A percentile compares a stretch with the other conserved stretches of the same genome.
Conservation (phyloP, 2,888 invertebrate genomes). For the Micoletzkya japonica region DNA sequence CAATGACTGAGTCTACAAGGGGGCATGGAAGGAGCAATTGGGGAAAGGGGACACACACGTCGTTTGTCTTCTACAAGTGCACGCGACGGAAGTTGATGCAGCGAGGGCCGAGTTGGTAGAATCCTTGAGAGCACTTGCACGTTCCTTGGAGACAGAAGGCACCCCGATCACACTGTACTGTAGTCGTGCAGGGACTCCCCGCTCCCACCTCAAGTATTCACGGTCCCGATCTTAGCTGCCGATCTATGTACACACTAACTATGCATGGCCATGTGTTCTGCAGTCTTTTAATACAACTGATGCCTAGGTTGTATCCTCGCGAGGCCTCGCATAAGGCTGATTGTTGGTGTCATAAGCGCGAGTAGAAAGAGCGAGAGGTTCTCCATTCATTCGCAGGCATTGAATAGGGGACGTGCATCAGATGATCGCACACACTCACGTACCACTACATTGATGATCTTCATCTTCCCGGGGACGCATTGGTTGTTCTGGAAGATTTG, state of each 20-base stretch:
- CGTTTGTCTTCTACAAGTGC: neutral
- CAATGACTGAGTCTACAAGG: neutral
- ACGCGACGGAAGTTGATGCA: slow-evolving; percentile 26
- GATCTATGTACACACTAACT: too few relatives aligned
- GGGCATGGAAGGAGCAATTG: neutral
- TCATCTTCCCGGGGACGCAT: slow-evolving; percentile 21
- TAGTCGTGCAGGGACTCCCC: slow-evolving; percentile 31
- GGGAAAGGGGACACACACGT: too few relatives aligned
- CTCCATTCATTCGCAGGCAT: too few relatives aligned
- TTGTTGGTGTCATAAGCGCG: too few relatives aligned
- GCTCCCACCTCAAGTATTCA: slow-evolving; percentile 38
- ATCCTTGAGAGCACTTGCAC: slow-evolving; percentile 35
- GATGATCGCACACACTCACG: neutral
- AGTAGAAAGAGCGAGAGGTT: too few relatives aligned
- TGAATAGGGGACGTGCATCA: too few relatives aligned
- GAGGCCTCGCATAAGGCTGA: too few relatives aligned
- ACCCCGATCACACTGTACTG: slow-evolving; percentile 33
- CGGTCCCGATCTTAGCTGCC: too few relatives aligned
- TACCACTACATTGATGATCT: slow-evolving; percentile 16
- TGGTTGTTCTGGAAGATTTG: slow-evolving; percentile 10
- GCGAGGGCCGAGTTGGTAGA: slow-evolving; percentile 33
- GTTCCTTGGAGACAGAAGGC: slow-evolving; percentile 33
- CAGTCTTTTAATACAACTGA: too few relatives aligned
- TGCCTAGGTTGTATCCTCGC: too few relatives aligned
- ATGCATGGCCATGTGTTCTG: too few relatives aligned